Percentiles rank a stretch among this genome's conserved stretches.
These are phyloP conservation scores for Barbus barbus DNA, from an alignment of 2,113 vertebrate genomes.

Conservation along the genomic window DNA sequence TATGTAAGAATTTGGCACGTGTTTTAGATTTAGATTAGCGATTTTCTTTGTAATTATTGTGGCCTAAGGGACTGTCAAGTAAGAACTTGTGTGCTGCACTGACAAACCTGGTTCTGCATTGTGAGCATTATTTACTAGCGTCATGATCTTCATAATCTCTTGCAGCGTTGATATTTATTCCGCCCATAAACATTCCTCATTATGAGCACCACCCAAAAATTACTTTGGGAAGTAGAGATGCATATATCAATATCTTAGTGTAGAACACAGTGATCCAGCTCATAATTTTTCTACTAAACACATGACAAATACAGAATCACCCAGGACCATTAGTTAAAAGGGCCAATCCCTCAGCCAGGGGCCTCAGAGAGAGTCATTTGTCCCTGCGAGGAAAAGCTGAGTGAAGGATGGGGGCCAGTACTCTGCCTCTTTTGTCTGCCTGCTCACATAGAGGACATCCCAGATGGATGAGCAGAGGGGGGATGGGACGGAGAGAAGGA, in stretches of 20 bases:
- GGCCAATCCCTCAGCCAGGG: slow-evolving; percentile 19
- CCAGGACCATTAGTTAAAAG: slow-evolving; percentile 38
- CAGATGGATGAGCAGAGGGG: slow-evolving; percentile 51
- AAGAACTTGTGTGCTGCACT: neutral
- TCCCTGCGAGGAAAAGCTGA: slow-evolving; percentile 41
- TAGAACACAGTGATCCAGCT: neutral
- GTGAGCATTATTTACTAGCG: slow-evolving; percentile 11
- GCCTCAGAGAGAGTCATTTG: slow-evolving; percentile 34
- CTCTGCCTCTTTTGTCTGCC: slow-evolving; percentile 47
- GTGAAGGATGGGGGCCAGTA: slow-evolving; percentile 38
- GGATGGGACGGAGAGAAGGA: slow-evolving; percentile 15
- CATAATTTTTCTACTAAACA: neutral
- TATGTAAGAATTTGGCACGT: neutral
- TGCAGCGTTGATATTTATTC: neutral
- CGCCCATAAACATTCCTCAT: slow-evolving; percentile 1
- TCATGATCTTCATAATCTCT: neutral
- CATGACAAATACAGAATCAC: neutral
- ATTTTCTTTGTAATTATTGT: neutral
- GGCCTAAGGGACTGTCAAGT: neutral
- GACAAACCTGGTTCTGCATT: neutral
- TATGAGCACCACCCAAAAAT: slow-evolving; percentile 8
- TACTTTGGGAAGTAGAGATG: neutral
- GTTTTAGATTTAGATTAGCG: neutral
- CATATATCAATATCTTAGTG: neutral
- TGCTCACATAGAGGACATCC: slow-evolving; percentile 28